phyloP scores from a whole-genome alignment of 2,888 invertebrate species.

The Invenusta paracnida region DNA sequence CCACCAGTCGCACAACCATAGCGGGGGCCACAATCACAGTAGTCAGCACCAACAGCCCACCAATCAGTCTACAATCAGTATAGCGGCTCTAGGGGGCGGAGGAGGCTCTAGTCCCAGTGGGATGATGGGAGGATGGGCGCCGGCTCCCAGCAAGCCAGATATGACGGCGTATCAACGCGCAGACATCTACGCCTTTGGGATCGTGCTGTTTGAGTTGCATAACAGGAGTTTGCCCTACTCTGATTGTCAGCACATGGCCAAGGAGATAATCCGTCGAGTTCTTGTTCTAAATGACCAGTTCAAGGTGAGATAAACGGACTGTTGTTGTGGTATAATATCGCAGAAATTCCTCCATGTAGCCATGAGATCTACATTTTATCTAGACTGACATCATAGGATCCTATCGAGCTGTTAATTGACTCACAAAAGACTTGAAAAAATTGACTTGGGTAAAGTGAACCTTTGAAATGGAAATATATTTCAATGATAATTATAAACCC shows the following conservation, averaged over 20 bases:
- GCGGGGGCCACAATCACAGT: too few relatives aligned
- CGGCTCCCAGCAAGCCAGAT: neutral
- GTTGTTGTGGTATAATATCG: too few relatives aligned
- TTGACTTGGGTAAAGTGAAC: too few relatives aligned
- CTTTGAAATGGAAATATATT: too few relatives aligned
- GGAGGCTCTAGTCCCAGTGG: too few relatives aligned
- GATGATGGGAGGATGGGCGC: neutral
- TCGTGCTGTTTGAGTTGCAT: slow-evolving; percentile 32
- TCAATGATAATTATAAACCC: too few relatives aligned
- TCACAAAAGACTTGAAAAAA: too few relatives aligned
- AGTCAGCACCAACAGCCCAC: too few relatives aligned
- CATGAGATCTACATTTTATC: neutral
- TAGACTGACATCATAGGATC: neutral
- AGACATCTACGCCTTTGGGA: slow-evolving; percentile 36
- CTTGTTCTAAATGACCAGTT: slow-evolving; percentile 37
- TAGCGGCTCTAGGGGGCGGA: neutral
- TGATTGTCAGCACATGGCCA: neutral
- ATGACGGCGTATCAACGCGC: neutral
- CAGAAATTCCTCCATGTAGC: neutral
- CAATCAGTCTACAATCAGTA: too few relatives aligned
- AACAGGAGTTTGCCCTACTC: slow-evolving; percentile 22
- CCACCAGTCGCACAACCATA: too few relatives aligned
- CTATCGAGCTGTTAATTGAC: neutral
- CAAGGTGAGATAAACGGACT: slow-evolving; percentile 30
- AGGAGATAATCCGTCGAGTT: slow-evolving; percentile 32